Evolutionary conservation across 1,140 invertebrate species (phyloP), one percentile per base, ranked within the genome.

Genomic region (Aphelinus atriplicis): DNA sequence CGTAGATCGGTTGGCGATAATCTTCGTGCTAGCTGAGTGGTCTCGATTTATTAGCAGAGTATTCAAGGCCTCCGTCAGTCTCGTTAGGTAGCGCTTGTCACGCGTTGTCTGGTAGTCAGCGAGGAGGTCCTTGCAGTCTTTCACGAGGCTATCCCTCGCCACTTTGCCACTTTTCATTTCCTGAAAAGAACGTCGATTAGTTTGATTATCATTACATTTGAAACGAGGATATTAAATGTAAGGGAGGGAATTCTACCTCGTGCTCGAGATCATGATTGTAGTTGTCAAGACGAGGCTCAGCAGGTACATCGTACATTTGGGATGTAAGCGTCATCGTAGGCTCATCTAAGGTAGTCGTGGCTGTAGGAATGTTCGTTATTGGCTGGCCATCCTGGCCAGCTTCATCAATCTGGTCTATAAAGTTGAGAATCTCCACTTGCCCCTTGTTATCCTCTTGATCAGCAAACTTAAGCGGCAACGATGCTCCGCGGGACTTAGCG

Each of bases 261-360:
- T 71, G 9, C 67, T 58, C 60, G 61, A 75, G 63, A 74, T 67
- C 72, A 67, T 75, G 61, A 48, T 81, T 53, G 66, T 75, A 58
- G 57, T 77, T 10, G 56, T 81, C 61, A 75, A 78, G 73, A 78
- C 61, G 74, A 80, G 80, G 81, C 66, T 81, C 77, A 78, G 79
- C 87, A 88, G 87, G 87, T 88, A 88, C 87, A 84, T 82, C 83
- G 51, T 53, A 53, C 4, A 6, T 85, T 87, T 86, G 85, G 85
- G 84, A 79, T 84, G 78, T 87, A 88, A 87, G 87, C 87, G 87
- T 88, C 87, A 88, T 88, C 85, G 83, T 88, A 88, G 87, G 87
- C 4, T 88, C 85, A 53, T 88, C 64, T 55, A 64, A 76, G 70
- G 63, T 76, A 72, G 68, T 71, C 74, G 60, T 83, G 82, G 81